Evolutionary conservation across 2,113 vertebrate genomes (phyloP), one percentile per base, ranked within the genome.

Genomic region (Arenaria interpres): DNA sequence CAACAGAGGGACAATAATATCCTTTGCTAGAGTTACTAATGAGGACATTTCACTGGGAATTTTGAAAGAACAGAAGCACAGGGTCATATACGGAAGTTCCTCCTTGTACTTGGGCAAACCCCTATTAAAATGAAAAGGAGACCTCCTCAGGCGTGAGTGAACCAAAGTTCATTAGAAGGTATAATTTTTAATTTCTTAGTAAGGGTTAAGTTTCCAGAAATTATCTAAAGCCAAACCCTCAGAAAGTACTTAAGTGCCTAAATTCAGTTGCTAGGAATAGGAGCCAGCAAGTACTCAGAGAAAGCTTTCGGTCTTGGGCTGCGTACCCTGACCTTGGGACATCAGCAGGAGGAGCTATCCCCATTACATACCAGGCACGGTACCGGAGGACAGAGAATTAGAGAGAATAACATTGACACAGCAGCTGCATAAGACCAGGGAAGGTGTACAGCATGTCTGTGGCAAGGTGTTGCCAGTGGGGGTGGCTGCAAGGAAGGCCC

Each of bases 291-390:
- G 45, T 10, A 11, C 3, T 18, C 23, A 71, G 32, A 60, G 18
- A 57, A 59, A 33, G 1, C 18, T 78, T 91, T 85, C 17, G 1
- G 0, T 11, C 25, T n/a, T 6, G 46, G 33, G 5, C 43, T 72
- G 32, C 16, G 21, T 68, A 23, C 1, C 17, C 22, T 54, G 69
- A 3, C 8, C 39, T 69, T 6, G 6, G 59, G 39, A 53, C 41
- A 27, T 43, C 14, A 81, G 7, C 10, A n/a, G 28, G 7, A 46
- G 32, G 17, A 48, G 14, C 54, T 14, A 62, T 15, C 9, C 8
- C 41, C 3, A 2, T 43, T 24, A 30, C 22, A 22, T 7, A 23
- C 2, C 2, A 35, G 46, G 33, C 37, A 41, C 3, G 6, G 41
- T 7, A 41, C n/a, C 13, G n/a, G 37, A 77, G 10, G 24, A 16